These are phyloP conservation scores for Melanotaenia maccullochi DNA, from an alignment of 2,797 vertebrate species.

Conservation along the genomic window DNA sequence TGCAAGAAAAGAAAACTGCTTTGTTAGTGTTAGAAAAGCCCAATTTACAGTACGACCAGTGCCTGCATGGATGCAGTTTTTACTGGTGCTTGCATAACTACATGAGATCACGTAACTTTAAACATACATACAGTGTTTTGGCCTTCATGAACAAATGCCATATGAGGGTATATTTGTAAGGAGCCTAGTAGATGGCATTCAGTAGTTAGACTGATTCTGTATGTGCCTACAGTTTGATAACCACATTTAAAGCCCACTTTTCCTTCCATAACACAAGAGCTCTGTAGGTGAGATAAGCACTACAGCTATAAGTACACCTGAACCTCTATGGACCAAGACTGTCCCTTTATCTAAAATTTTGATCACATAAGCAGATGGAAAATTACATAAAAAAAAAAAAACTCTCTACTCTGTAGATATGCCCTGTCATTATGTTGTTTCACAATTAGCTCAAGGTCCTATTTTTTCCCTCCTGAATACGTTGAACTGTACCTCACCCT, in stretches of 20 bases:
- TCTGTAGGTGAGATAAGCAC: conserved; percentile 56
- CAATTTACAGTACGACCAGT: not conserved
- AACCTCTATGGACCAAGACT: conserved; percentile 22
- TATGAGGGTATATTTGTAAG: not conserved
- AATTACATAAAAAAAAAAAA: not conserved
- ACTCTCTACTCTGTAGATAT: not conserved
- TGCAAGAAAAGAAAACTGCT: not conserved
- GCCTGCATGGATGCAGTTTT: not conserved
- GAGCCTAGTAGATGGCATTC: not conserved
- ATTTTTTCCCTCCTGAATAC: not conserved
- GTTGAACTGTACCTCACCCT: not conserved
- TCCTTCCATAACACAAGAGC: conserved; percentile 50
- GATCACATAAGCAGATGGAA: not conserved
- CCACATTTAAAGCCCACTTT: conserved; percentile 46
- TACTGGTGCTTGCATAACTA: not conserved
- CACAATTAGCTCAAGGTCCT: not conserved
- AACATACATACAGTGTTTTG: not conserved
- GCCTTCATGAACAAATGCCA: not conserved
- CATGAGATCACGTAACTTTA: not conserved
- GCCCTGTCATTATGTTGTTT: not conserved
- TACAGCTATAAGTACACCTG: conserved; percentile 37
- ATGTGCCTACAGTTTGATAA: conserved; percentile 49
- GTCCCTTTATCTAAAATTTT: not conserved
- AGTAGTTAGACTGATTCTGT: not conserved
- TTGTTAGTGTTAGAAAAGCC: not conserved